These are phyloP conservation scores for Perca fluviatilis DNA, from an alignment of 2,113 vertebrate genomes.

Conservation along the genomic window DNA sequence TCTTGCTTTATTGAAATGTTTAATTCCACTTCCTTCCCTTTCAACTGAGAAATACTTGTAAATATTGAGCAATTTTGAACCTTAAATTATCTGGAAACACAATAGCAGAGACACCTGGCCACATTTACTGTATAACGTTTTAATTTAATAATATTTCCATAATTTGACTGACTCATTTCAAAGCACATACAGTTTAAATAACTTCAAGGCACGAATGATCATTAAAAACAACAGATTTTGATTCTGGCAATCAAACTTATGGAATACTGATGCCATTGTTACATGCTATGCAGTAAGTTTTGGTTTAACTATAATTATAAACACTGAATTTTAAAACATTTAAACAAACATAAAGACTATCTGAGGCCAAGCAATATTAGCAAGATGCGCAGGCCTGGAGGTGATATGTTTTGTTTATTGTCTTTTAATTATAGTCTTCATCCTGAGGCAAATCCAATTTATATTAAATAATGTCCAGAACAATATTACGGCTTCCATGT, in stretches of 20 bases:
- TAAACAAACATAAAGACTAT: slow-evolving; percentile 11
- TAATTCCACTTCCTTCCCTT: slow-evolving; percentile 9
- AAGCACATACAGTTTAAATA: slow-evolving; percentile 9
- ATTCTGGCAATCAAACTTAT: not conserved
- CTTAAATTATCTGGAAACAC: not conserved
- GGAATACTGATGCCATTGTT: not conserved
- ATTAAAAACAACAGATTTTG: not conserved
- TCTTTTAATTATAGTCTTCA: slow-evolving; percentile 70
- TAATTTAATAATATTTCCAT: not conserved
- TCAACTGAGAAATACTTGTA: not conserved
- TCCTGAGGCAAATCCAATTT: slow-evolving; percentile 66
- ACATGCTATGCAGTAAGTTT: not conserved
- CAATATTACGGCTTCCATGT: slow-evolving; percentile 56
- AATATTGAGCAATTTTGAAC: not conserved
- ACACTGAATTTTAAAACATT: slow-evolving; percentile 1
- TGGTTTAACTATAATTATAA: not conserved
- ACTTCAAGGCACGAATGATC: not conserved
- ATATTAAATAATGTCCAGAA: slow-evolving; percentile 53
- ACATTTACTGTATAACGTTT: not conserved
- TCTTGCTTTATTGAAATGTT: slow-evolving; percentile 9
- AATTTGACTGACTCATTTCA: not conserved
- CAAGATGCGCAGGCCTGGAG: slow-evolving; percentile 28
- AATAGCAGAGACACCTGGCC: not conserved
- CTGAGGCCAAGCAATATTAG: slow-evolving; percentile 39
- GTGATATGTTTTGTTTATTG: slow-evolving; percentile 60